A percentile compares a stretch with the other conserved stretches of the same genome.
These are phyloP conservation scores for Cylloceria caligata DNA, from an alignment of 2,888 invertebrate species.

Conservation along the genomic window DNA sequence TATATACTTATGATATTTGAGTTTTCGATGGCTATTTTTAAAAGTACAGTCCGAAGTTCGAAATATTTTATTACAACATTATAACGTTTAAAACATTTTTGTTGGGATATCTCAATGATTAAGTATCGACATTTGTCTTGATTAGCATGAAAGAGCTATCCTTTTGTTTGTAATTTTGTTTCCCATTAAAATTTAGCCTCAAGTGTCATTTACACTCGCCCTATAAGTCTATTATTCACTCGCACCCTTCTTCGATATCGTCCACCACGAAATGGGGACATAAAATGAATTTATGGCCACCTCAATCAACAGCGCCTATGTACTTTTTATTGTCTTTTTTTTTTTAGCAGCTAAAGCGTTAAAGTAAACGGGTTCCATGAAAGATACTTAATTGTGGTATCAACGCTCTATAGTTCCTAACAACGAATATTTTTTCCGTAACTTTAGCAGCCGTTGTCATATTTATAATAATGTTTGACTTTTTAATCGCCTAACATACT, in stretches of 20 bases:
- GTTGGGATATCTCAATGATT: neutral
- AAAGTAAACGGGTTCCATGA: conserved; percentile 58
- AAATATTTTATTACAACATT: neutral
- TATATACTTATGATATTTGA: conserved; percentile 49
- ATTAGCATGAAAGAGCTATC: conserved; percentile 1
- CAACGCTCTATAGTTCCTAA: conserved; percentile 70
- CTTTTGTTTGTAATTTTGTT: conserved; percentile 33
- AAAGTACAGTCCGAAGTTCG: neutral
- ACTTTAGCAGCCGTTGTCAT: conserved; percentile 18
- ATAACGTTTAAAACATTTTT: neutral
- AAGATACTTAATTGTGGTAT: conserved; percentile 71
- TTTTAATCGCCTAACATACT: conserved; percentile 16
- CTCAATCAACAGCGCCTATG: conserved; percentile 76
- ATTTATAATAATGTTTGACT: conserved; percentile 19
- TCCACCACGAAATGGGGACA: conserved; percentile 75
- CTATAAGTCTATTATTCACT: conserved; percentile 50
- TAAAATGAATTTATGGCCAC: conserved; percentile 80
- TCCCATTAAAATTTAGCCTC: conserved; percentile 36
- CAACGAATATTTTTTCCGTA: conserved; percentile 65
- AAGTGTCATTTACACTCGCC: conserved; percentile 24
- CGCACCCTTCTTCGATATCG: conserved; percentile 71
- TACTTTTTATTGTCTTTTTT: conserved; percentile 51
- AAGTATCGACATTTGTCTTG: conserved; percentile 1
- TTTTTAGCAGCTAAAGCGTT: conserved; percentile 9
- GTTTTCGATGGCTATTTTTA: conserved; percentile 11